A percentile compares a stretch with the other conserved stretches of the same genome.
These are phyloP conservation scores for Fringilla coelebs DNA, from an alignment of 2,797 vertebrate species.

Conservation along the genomic window DNA sequence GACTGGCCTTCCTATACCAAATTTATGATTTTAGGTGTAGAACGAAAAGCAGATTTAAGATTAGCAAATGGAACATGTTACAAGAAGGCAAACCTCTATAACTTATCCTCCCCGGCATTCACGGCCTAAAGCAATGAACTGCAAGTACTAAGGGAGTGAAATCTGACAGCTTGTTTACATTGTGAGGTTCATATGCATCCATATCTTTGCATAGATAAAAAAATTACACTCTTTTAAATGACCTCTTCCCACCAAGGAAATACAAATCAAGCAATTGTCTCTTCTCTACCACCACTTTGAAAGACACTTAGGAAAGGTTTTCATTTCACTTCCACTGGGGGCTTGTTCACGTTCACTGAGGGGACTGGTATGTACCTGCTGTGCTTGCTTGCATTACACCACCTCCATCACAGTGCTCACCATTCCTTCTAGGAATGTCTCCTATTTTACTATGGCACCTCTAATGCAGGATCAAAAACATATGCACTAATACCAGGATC, in stretches of 20 bases:
- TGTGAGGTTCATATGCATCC: neutral
- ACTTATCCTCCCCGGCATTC: neutral
- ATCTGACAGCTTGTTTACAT: neutral
- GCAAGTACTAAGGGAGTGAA: neutral
- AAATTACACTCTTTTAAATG: neutral
- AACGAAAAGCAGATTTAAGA: neutral
- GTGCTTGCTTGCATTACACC: neutral
- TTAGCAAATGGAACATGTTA: neutral
- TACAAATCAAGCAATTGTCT: neutral
- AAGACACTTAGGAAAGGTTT: neutral
- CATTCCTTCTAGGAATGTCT: neutral
- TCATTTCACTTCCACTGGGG: neutral
- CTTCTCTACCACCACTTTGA: neutral
- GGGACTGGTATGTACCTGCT: neutral
- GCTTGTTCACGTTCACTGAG: accelerated
- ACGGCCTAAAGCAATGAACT: neutral
- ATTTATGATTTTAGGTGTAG: neutral
- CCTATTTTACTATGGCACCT: neutral
- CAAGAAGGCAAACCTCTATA: neutral
- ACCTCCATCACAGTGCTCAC: neutral
- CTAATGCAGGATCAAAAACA: neutral
- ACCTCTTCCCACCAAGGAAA: neutral
- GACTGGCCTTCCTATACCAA: neutral
- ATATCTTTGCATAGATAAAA: neutral
- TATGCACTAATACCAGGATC: neutral